These are phyloP conservation scores for Habrosyne pyritoides DNA, from an alignment of 2,888 invertebrate genomes.

Conservation along the genomic window DNA sequence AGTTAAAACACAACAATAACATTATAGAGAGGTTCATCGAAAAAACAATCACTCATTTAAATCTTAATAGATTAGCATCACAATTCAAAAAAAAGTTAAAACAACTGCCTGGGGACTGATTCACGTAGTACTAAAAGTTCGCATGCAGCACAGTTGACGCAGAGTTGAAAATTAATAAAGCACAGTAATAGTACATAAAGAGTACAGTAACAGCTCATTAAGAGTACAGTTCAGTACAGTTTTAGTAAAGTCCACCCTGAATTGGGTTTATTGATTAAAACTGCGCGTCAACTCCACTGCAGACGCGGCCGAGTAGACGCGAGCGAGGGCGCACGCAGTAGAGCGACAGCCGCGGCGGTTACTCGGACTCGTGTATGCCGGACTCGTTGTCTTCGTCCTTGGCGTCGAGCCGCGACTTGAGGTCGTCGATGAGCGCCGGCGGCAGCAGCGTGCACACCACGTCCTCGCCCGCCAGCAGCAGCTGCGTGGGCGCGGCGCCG, in stretches of 20 bases:
- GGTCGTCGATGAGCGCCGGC: constrained; percentile 72
- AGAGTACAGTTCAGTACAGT: too few relatives aligned
- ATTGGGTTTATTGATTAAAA: too few relatives aligned
- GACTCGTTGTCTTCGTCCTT: constrained; percentile 79
- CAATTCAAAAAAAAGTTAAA: neutral
- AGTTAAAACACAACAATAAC: neutral
- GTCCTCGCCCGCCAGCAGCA: constrained; percentile 62
- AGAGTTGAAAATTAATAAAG: too few relatives aligned
- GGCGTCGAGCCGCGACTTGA: constrained; percentile 69
- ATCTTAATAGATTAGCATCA: neutral
- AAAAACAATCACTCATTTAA: neutral
- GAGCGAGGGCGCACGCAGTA: too few relatives aligned
- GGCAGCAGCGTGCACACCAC: constrained; percentile 69
- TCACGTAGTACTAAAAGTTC: too few relatives aligned
- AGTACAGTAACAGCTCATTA: too few relatives aligned
- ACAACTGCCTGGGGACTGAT: neutral
- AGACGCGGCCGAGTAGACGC: too few relatives aligned
- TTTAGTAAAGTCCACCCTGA: too few relatives aligned
- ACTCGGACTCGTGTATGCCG: constrained; percentile 77
- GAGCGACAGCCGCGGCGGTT: constrained; percentile 21
- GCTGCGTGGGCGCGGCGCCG: constrained; percentile 43
- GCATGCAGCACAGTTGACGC: too few relatives aligned
- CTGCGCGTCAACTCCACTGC: too few relatives aligned
- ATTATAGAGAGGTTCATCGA: neutral
- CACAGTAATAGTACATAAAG: too few relatives aligned